These are phyloP conservation scores for Spizella passerina DNA, from an alignment of 2,797 vertebrate genomes.

Conservation along the genomic window DNA sequence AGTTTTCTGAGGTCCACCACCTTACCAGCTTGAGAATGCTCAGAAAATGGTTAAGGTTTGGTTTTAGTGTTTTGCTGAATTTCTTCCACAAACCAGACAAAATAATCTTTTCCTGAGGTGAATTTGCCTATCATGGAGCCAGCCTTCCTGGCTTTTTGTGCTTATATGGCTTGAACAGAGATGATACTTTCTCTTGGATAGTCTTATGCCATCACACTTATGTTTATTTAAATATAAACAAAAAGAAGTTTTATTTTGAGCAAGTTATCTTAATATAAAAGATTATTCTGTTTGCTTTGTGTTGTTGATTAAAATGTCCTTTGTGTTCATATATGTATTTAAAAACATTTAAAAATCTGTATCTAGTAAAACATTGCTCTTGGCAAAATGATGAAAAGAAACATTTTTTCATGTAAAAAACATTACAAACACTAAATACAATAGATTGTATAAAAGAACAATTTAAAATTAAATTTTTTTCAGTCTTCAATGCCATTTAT, in stretches of 20 bases:
- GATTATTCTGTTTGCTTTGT: not conserved
- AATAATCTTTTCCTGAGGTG: not conserved
- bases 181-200: not conserved
- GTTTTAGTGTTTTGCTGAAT: not conserved
- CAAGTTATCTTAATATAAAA: not conserved
- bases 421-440: not conserved
- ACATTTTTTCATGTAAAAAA: not conserved
- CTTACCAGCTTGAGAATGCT: not conserved
- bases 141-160: not conserved
- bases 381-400: not conserved
- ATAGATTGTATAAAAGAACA: not conserved
- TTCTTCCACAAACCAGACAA: not conserved
- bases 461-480: not conserved
- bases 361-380: not conserved
- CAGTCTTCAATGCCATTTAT: not conserved
- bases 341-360: not conserved
- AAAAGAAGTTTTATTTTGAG: not conserved
- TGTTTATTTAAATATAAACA: not conserved
- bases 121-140: not conserved
- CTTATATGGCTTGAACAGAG: constrained; percentile 14
- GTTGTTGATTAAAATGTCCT: not conserved
- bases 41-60: not conserved
- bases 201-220: not conserved
- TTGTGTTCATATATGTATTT: not conserved
- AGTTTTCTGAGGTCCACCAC: not conserved